These are phyloP conservation scores for Caloenas nicobarica DNA, from an alignment of 2,113 vertebrate species.

Conservation along the genomic window DNA sequence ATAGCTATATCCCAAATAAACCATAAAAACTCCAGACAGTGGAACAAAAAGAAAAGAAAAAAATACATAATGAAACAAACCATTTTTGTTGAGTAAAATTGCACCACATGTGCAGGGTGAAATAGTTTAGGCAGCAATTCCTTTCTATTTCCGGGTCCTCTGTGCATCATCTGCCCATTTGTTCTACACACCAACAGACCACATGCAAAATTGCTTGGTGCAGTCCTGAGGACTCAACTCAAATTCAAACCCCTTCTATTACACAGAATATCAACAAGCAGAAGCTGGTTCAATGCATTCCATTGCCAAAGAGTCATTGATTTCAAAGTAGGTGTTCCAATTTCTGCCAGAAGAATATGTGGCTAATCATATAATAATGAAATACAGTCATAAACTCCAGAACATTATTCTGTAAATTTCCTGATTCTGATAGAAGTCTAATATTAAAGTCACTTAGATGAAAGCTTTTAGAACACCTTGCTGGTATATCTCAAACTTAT, in stretches of 20 bases:
- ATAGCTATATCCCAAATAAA: background rate
- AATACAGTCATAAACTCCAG: background rate
- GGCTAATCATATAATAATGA: background rate
- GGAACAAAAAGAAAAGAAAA: background rate
- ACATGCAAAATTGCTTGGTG: background rate
- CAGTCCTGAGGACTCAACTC: background rate
- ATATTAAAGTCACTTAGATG: background rate
- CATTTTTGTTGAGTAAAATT: background rate
- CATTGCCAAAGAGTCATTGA: rapidly evolving
- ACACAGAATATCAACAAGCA: background rate
- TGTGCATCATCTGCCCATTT: background rate
- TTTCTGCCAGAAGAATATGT: background rate
- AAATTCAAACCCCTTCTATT: background rate
- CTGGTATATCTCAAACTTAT: background rate
- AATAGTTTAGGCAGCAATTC: background rate
- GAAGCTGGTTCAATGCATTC: background rate
- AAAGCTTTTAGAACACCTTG: background rate
- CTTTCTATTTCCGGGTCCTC: background rate
- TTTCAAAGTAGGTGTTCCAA: background rate
- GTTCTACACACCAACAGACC: background rate
- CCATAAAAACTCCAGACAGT: background rate
- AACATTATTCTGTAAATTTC: background rate
- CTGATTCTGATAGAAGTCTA: background rate
- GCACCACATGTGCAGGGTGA: background rate
- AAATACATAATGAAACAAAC: background rate